Evolutionary conservation across 2,888 invertebrate species (phyloP).

Genomic region (Drosophila neotestacea): DNA sequence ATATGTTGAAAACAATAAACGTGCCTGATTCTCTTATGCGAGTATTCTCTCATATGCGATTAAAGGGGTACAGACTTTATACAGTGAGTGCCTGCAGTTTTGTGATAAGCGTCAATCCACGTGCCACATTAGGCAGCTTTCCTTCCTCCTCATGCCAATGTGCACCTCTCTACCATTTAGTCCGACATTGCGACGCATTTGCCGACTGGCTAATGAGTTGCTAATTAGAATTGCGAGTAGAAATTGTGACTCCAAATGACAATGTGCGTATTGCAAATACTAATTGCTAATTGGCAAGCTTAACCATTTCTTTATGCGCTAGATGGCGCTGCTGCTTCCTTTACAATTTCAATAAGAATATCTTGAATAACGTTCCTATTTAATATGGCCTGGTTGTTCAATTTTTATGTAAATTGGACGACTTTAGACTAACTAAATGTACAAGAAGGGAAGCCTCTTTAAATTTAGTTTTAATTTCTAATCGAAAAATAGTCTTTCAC

Average conservation of each 20-base stretch:
- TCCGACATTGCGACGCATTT: conserved; percentile 56
- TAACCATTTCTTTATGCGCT: not conserved
- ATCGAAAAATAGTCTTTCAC: too few species aligned
- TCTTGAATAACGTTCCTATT: too few species aligned
- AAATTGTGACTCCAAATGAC: conserved; percentile 40
- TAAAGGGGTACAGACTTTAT: conserved; percentile 3
- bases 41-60: not conserved
- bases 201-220: conserved; percentile 69
- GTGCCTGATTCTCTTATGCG: conserved; percentile 13
- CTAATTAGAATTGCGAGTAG: conserved; percentile 65
- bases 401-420: too few species aligned
- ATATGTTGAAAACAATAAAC: conserved; percentile 53
- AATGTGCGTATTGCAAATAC: conserved; percentile 30
- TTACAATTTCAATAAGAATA: too few species aligned
- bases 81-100: conserved; percentile 52
- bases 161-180: not conserved
- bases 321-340: not conserved
- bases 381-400: too few species aligned
- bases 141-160: not conserved
- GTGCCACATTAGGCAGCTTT: conserved; percentile 27
- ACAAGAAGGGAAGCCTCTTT: too few species aligned
- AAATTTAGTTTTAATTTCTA: too few species aligned
- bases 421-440: too few species aligned
- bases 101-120: conserved; percentile 66
- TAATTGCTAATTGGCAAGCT: conserved; percentile 19